Conservation (phyloP, 1,140 invertebrate genomes). For the Zaprionus capensis region DNA sequence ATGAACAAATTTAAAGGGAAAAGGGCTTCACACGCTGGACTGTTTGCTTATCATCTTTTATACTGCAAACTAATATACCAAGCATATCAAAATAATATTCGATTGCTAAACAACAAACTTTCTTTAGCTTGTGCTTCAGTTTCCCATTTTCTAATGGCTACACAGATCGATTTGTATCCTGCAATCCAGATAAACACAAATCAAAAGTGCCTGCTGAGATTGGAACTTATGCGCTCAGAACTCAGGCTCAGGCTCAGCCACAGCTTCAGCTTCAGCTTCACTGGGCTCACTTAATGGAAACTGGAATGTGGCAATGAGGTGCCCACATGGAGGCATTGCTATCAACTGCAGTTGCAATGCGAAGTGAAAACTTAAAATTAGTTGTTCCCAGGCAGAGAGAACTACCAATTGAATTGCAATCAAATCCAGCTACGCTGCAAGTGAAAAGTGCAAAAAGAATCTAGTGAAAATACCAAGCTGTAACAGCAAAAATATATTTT, state of each 20-base stretch:
- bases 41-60: too few species aligned
- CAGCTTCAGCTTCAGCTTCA: not conserved
- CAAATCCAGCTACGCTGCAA: not conserved
- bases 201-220: not conserved
- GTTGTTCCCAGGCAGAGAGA: not conserved
- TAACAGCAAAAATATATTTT: constrained; percentile 1
- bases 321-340: not conserved
- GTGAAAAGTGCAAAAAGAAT: not conserved
- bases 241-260: not conserved
- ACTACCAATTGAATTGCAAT: not conserved
- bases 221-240: not conserved
- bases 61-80: too few species aligned
- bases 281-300: not conserved
- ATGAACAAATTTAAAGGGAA: too few species aligned
- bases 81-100: too few species aligned
- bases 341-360: not conserved
- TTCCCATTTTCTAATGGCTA: too few species aligned
- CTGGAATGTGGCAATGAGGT: not conserved
- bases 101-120: too few species aligned
- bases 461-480: not conserved
- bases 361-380: not conserved
- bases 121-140: too few species aligned
- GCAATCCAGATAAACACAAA: not conserved
- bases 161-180: too few species aligned
- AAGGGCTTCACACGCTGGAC: too few species aligned